Evolutionary conservation across 2,888 invertebrate species (phyloP), one percentile per base, ranked within the genome.

Genomic region (Campopleginae sp.): DNA sequence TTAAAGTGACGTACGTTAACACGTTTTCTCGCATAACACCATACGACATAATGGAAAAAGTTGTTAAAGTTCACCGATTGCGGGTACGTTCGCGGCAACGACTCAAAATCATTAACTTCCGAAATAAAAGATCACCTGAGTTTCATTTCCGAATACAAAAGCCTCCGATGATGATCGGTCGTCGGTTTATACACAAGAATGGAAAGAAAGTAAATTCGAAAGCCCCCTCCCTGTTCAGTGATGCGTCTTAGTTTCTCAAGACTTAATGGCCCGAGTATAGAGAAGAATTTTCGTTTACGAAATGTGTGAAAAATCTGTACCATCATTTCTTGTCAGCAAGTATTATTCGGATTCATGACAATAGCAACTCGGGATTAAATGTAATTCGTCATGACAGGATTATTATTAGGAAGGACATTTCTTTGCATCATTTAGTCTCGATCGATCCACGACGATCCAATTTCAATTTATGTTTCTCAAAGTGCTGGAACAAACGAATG

Each of bases 31-130:
- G 14, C 14, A 44, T 48, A 63, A 51, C 38, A 27, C 14, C 8
- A 68, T 58, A 17, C 10, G 17, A 66, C 44, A 46, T 33, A 3
- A 44, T 12, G 31, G 31, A 61, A n/a, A 74, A 33, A 51, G 68
- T 61, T 68, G 68, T 84, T 61, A 77, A 74, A 61, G 68, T 68
- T 78, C 68, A 81, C 81, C 68, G 77, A 46, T 74, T 31, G 31
- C 48, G 27, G 12, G 54, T 65, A 76, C 48, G 48, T 51, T 63
- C 19, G 8, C 19, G 8, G 14, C 54, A 71, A 38, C n/a, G 17
- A 48, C 42, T 48, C 42, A n/a, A 48, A 65, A n/a, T 61, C 38
- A 72, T 72, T 31, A 44, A 58, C 61, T 70, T 27, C 8, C 31
- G 46, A 17, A 61, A 61, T 58, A 44, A 54, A 46, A 31, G 1